Base-by-base conservation (phyloP, 2,888 invertebrate species). In the Ochlodes sylvanus region DNA sequence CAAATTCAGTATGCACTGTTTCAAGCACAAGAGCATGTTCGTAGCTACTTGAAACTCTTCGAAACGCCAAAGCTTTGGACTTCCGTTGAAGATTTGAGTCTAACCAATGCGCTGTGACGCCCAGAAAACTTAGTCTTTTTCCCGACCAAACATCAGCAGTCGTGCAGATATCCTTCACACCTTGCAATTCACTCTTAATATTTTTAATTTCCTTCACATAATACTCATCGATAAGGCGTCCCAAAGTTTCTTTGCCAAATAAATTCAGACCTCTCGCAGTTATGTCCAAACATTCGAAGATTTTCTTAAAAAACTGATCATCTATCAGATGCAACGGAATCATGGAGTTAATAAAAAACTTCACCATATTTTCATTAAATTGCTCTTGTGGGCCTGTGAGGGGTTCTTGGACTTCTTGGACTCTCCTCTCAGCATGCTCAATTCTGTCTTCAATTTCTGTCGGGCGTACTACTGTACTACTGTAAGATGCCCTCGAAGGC, bases 321-420 rank as follows among this genome's bases (percentile, higher is more conserved):
- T 70, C 70, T 61, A 70, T 64, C 4, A 63, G 56, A 68, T 57
- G 60, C 34, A 70, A 50, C 27, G 68, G 70, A 61, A 70, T 68
- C 68, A 70, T 68, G n/a, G 68, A 70, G 57, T 70, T 44, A 10
- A 68, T 68, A 42, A 68, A 70, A 64, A 61, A 66, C 7, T 66
- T 42, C 27, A 70, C 14, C 52, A 70, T 63, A 55, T 70, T 66
- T 63, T 21, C 21, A 55, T 63, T 60, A 67, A 67, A 70, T 44
- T 67, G 34, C 19, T 70, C 66, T 67, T 63, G 63, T 15, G 58
- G 27, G 5, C 27, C 27, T n/a, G n/a, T n/a, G n/a, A n/a, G n/a
- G n/a, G n/a, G n/a, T n/a, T n/a, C n/a, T n/a, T n/a, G n/a, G n/a
- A n/a, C n/a, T n/a, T n/a, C n/a, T n/a, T n/a, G n/a, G n/a, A n/a